Percentiles rank a stretch among this genome's conserved stretches.
Conservation (phyloP, 2,113 vertebrate genomes). For the Glareola pratincola region DNA sequence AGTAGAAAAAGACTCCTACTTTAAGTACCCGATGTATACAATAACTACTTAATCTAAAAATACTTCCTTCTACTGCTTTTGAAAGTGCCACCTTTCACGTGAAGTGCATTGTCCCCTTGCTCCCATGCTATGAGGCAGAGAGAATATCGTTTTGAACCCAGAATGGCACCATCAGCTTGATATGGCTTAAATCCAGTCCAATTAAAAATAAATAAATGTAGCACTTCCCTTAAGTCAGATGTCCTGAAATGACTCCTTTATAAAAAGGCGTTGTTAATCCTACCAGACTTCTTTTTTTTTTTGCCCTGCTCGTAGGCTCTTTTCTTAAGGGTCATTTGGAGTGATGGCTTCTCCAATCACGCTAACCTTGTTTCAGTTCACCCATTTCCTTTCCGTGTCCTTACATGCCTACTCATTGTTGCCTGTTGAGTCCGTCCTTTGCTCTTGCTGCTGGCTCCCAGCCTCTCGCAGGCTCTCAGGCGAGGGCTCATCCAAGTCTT, state of each 20-base stretch:
- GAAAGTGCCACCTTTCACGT: not conserved
- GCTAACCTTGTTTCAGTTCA: not conserved
- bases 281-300: not conserved
- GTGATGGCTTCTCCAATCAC: not conserved
- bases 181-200: slow-evolving; percentile 28
- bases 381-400: not conserved
- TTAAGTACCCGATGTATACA: not conserved
- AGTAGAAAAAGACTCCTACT: not conserved
- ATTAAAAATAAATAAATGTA: slow-evolving; percentile 42
- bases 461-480: not conserved
- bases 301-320: not conserved
- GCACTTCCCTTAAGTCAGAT: slow-evolving; percentile 2
- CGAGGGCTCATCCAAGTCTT: not conserved
- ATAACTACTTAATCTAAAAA: not conserved
- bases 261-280: not conserved
- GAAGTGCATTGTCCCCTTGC: not conserved
- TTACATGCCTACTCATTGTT: not conserved
- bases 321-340: not conserved
- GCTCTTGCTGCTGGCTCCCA: not conserved
- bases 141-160: not conserved
- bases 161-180: not conserved
- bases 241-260: slow-evolving; percentile 30
- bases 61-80: not conserved
- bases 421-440: not conserved
- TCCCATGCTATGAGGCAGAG: not conserved